Conservation (phyloP, 2,888 invertebrate species). For the Tetrapedia diversipes region DNA sequence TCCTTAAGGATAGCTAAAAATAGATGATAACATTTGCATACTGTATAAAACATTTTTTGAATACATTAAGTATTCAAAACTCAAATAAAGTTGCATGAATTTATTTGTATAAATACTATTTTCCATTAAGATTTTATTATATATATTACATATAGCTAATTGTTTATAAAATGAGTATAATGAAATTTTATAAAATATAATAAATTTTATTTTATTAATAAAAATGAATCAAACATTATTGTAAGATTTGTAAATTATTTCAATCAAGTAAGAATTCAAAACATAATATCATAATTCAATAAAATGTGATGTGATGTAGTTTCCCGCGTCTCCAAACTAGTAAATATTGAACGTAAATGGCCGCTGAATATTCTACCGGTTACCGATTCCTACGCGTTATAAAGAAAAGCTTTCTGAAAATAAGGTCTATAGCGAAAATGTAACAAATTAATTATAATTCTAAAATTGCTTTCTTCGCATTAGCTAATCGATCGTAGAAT, state of each 20-base stretch:
- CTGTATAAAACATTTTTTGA: not conserved
- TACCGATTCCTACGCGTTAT: slow-evolving; percentile 56
- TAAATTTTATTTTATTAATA: not conserved
- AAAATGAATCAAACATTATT: not conserved
- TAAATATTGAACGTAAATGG: slow-evolving; percentile 77
- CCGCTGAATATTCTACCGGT: slow-evolving; percentile 66
- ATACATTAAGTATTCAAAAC: not conserved
- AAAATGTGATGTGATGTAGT: slow-evolving; percentile 54
- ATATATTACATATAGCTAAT: not conserved
- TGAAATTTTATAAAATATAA: not conserved
- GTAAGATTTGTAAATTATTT: not conserved
- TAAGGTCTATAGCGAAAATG: slow-evolving; percentile 43
- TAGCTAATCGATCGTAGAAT: slow-evolving; percentile 50
- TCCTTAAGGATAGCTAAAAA: slow-evolving; percentile 91
- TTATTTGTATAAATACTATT: not conserved
- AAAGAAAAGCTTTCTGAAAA: slow-evolving; percentile 68
- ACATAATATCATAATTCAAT: not conserved
- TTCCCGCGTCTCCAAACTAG: slow-evolving; percentile 74
- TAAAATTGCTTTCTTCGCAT: slow-evolving; percentile 48
- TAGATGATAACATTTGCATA: slow-evolving; percentile 18
- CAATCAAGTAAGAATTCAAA: not conserved
- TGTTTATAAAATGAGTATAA: too few species aligned
- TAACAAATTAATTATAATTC: slow-evolving; percentile 25
- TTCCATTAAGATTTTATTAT: not conserved
- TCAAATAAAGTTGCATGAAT: not conserved